Base-by-base conservation (phyloP, 2,113 vertebrate genomes). In the Cebidichthys violaceus region DNA sequence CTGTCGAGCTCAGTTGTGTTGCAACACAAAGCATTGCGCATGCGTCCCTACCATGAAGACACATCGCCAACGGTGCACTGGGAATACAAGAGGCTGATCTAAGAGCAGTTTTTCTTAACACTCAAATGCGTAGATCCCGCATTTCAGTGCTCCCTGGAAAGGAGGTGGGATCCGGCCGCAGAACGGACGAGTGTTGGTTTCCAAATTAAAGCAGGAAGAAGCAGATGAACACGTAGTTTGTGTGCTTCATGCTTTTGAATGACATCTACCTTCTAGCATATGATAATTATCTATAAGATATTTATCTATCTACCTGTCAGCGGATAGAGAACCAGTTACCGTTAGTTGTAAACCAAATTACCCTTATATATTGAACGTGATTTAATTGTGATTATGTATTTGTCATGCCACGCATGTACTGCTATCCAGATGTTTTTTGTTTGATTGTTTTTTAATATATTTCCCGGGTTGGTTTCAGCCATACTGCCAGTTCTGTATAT, bases 21-120 rank as follows among this genome's bases (percentile, higher is more conserved):
- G 61, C 81, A 24, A 50, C 37, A 45, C 24, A 1, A 39, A 17
- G 1, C 18, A 74, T 0, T 82, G 89, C 93, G 93, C 93, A 91
- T 92, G 91, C 86, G 93, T 17, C 0, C 0, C 9, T 10, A 4
- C n/a, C 3, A 20, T n/a, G 39, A 82, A 31, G 27, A 6, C 73
- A 64, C 76, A 35, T 59, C 47, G 54, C 54, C 75, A 83, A 27
- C 27, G 24, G 50, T 67, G 13, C 77, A 52, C 35, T 20, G 43
- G 31, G 60, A 45, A 2, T 2, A 0, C 7, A 10, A 20, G 37
- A 70, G 59, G 70, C 82, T 88, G 84, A 88, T 77, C 81, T 22
- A 22, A 41, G 74, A 89, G 27, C 81, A 66, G 81, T 71, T 77
- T 33, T 0, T 20, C 0, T 27, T 29, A 47, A 6, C 43, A 45